Conservation (phyloP, 2,888 invertebrate species). For the Lochmaea capreae region DNA sequence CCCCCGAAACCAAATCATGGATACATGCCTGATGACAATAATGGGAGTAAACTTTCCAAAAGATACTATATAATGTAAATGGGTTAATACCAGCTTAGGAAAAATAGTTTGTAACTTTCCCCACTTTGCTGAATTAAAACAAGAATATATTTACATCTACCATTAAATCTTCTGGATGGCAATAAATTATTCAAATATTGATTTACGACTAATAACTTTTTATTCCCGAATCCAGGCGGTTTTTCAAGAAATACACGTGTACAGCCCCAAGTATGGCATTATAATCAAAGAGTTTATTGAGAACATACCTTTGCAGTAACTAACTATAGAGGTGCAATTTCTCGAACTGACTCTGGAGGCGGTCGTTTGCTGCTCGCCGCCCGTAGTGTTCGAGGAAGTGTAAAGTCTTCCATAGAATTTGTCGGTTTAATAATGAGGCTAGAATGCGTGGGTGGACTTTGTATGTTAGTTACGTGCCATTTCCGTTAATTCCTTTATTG, state of each 20-base stretch:
- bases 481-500: neutral
- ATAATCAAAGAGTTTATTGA: neutral
- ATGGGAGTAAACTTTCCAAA: no score
- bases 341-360: neutral
- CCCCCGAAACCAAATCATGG: no score
- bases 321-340: neutral
- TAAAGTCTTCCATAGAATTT: neutral
- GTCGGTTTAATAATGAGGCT: neutral
- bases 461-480: neutral
- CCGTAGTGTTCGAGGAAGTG: neutral
- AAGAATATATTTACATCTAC: no score
- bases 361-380: neutral
- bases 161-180: no score
- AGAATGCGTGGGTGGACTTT: neutral
- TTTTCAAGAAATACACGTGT: neutral
- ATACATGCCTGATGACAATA: no score
- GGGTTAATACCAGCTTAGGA: no score
- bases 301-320: neutral
- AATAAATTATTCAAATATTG: no score
- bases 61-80: no score
- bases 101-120: no score
- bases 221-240: no score
- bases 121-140: no score
- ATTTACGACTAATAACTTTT: no score
- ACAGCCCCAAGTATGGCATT: neutral